phyloP scores from a whole-genome alignment of 2,888 invertebrate genomes.

The Panzeria rudis region DNA sequence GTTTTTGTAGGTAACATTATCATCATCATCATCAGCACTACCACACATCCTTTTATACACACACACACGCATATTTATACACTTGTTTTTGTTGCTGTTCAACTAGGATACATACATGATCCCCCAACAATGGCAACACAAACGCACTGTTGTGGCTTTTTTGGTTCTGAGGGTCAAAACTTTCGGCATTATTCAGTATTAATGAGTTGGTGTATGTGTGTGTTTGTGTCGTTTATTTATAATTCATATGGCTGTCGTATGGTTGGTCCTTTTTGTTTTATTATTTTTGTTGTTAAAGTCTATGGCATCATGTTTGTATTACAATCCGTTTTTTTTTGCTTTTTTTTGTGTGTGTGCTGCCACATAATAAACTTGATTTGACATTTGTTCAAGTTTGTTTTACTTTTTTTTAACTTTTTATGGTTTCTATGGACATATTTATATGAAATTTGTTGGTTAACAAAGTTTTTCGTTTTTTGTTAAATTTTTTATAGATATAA shows the following conservation, averaged over 20 bases:
- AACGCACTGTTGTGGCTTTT: slow-evolving; percentile 65
- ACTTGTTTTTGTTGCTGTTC: not conserved
- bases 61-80: slow-evolving; percentile 8
- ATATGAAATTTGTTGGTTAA: slow-evolving; percentile 25
- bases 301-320: slow-evolving; percentile 57
- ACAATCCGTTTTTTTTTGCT: slow-evolving; percentile 18
- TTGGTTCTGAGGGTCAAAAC: slow-evolving; percentile 66
- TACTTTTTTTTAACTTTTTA: slow-evolving; percentile 34
- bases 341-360: slow-evolving; percentile 42
- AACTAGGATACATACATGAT: slow-evolving; percentile 24
- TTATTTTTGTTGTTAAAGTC: slow-evolving; percentile 42
- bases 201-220: slow-evolving; percentile 13
- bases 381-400: slow-evolving; percentile 67
- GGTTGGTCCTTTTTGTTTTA: slow-evolving; percentile 58
- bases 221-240: slow-evolving; percentile 6
- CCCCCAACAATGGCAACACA: slow-evolving; percentile 38
- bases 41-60: not conserved
- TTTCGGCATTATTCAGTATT: slow-evolving; percentile 48
- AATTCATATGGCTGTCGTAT: slow-evolving; percentile 35
- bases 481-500: not conserved
- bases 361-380: slow-evolving; percentile 72
- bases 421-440: slow-evolving; percentile 50
- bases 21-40: slow-evolving; percentile 9
- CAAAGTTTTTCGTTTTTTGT: slow-evolving; percentile 1
- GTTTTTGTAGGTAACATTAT: slow-evolving; percentile 21